Percentiles rank a stretch among this genome's conserved stretches.
These are phyloP conservation scores for Mesochorus sp. DNA, from an alignment of 2,888 invertebrate genomes.

Conservation along the genomic window DNA sequence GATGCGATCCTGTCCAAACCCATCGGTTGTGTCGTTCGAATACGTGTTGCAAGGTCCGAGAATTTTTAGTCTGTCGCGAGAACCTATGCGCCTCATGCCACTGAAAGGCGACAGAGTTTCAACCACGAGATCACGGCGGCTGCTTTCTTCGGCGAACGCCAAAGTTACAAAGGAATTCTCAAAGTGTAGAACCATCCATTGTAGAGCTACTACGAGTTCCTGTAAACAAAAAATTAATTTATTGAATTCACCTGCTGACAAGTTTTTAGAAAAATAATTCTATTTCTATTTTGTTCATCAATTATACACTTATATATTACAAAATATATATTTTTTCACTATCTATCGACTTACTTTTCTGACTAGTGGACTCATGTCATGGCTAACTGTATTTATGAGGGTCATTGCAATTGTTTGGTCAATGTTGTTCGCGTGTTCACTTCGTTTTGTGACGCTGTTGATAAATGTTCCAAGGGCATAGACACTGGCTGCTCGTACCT, in stretches of 20 bases:
- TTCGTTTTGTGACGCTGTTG: constrained; percentile 91
- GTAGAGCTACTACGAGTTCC: constrained; percentile 93
- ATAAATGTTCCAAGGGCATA: constrained; percentile 97
- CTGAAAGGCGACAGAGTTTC: constrained; percentile 79
- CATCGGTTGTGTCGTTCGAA: constrained; percentile 77
- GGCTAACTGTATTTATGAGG: constrained; percentile 89
- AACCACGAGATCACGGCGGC: constrained; percentile 80
- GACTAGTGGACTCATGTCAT: constrained; percentile 95
- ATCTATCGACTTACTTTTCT: constrained; percentile 84
- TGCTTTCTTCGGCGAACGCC: constrained; percentile 84
- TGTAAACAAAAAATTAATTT: constrained; percentile 73
- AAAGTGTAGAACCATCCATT: constrained; percentile 93
- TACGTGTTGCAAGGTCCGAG: constrained; percentile 77
- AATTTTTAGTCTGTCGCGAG: constrained; percentile 82
- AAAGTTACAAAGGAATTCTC: constrained; percentile 94
- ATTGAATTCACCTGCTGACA: too few species aligned
- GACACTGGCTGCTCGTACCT: constrained; percentile 95
- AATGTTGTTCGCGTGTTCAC: constrained; percentile 96
- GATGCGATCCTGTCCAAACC: constrained; percentile 82
- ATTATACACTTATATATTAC: too few species aligned
- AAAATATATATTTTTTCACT: too few species aligned
- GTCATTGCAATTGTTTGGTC: constrained; percentile 96
- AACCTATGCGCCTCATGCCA: constrained; percentile 81
- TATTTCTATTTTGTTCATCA: too few species aligned
- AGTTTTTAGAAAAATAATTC: too few species aligned